These are phyloP conservation scores for Dendroctonus ponderosae DNA, from an alignment of 1,140 invertebrate species.

Conservation along the genomic window DNA sequence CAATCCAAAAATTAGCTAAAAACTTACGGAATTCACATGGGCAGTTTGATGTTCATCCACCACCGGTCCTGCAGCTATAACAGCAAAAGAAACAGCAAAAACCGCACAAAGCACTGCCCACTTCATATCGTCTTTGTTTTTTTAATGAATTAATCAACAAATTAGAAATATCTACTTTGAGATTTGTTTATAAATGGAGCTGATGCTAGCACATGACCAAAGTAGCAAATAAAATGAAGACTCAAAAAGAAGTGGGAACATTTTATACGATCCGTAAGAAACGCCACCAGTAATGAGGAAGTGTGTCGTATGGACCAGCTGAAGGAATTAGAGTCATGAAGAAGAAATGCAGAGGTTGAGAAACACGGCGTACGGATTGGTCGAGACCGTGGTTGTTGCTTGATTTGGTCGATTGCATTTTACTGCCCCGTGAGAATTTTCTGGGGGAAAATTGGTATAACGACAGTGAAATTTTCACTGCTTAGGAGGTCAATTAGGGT, in stretches of 20 bases:
- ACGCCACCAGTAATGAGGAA: constrained; percentile 36
- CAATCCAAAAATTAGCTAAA: too few relatives aligned
- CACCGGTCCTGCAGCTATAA: constrained; percentile 44
- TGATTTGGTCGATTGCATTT: constrained; percentile 33
- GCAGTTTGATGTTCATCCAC: constrained; percentile 45
- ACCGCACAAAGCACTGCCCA: constrained; percentile 48
- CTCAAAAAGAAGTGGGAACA: constrained; percentile 42
- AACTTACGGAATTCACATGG: constrained; percentile 47
- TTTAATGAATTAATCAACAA: constrained; percentile 9
- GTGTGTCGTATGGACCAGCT: constrained; percentile 51
- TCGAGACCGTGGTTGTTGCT: constrained; percentile 29
- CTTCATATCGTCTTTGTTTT: constrained; percentile 43
- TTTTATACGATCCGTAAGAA: constrained; percentile 46
- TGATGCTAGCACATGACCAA: constrained; percentile 43
- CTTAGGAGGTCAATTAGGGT: constrained; percentile 11
- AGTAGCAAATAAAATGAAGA: constrained; percentile 49
- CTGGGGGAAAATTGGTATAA: constrained; percentile 31
- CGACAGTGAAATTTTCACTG: constrained; percentile 36
- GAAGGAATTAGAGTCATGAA: constrained; percentile 48
- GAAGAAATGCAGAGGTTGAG: constrained; percentile 20
- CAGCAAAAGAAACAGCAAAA: constrained; percentile 37
- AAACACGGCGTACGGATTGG: constrained; percentile 4
- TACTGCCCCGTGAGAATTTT: constrained; percentile 27
- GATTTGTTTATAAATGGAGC: constrained; percentile 10
- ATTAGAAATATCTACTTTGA: constrained; percentile 1